Base-by-base conservation (phyloP, 2,797 vertebrate species). In the Clarias fuscus region DNA sequence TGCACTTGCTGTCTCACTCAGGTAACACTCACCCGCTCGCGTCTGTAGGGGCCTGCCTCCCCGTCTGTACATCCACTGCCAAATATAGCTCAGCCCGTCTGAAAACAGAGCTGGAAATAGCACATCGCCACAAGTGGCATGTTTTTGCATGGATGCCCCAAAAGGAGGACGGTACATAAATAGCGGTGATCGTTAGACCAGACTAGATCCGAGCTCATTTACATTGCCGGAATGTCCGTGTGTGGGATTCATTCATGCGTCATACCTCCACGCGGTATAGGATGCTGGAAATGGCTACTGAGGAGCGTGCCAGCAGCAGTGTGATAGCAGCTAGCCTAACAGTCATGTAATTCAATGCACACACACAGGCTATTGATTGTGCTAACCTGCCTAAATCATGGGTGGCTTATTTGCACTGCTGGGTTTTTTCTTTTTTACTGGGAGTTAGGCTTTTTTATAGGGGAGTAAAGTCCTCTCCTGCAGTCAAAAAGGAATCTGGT, bases 1-100 rank as follows among this genome's bases (percentile, higher is more conserved):
- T 99, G 98, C 98, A 99, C 95, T 97, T 99, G 96, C 95, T 99
- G 93, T 98, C 98, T 92, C 98, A 99, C 92, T 98, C 97, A 96
- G 98, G 98, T 99, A 96, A 92, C 76, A 53, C 83, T 80, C 86
- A 85, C 71, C 87, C 62, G 79, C 68, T 87, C 27, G 43, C 68
- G 65, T 89, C 88, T 78, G 76, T 72, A 84, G 76, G 65, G 81
- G 83, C 68, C 88, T 86, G 89, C 88, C 87, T 89, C 86, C 87
- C 86, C 86, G 76, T 88, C 91, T 91, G 84, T 90, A 79, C 78
- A 64, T 82, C 72, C 40, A 84, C 27, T 37, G 68, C 84, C 65
- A 73, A 81, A 84, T 88, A 83, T 84, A 87, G 81, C 88, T 83
- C 83, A 40, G n/a, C 18, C 62, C 1, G 78, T 72, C 86, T 88